Percentiles rank a stretch among this genome's conserved stretches.
Evolutionary conservation across 2,113 vertebrate genomes (phyloP).

Genomic region (Nothocercus julius): DNA sequence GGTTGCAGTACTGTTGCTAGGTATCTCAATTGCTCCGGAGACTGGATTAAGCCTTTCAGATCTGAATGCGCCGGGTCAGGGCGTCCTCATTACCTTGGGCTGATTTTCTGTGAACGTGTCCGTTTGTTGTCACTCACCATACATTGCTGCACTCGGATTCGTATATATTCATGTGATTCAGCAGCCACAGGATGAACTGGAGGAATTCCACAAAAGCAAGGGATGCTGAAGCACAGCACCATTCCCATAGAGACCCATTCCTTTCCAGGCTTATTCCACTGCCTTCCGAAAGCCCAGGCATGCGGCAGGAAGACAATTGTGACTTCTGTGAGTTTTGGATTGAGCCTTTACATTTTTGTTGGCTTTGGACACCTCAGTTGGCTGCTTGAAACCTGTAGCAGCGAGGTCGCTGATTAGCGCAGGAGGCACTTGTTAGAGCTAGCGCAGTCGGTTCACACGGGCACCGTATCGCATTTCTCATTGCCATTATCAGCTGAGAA

Average conservation of each 20-base stretch:
- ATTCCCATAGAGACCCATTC: neutral
- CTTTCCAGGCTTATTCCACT: neutral
- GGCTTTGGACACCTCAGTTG: neutral
- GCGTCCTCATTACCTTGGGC: neutral
- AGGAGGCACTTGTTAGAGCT: neutral
- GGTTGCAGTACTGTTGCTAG: neutral
- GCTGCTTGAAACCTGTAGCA: neutral
- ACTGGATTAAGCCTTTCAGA: neutral
- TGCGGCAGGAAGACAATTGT: neutral
- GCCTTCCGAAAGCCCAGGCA: neutral
- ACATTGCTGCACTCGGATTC: neutral
- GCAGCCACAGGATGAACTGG: neutral
- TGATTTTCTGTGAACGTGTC: neutral
- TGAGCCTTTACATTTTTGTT: neutral
- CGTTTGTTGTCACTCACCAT: neutral
- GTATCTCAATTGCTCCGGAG: neutral
- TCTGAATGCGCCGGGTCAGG: neutral
- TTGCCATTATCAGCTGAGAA: neutral
- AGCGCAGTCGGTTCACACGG: fast-evolving
- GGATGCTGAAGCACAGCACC: neutral
- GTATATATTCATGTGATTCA: neutral
- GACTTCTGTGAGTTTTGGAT: neutral
- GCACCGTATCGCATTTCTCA: neutral
- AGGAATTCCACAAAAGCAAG: neutral
- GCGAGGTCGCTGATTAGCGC: neutral